A percentile compares a stretch with the other conserved stretches of the same genome.
These are phyloP conservation scores for Drosophila fuyamai DNA, from an alignment of 1,140 invertebrate genomes.

Conservation along the genomic window DNA sequence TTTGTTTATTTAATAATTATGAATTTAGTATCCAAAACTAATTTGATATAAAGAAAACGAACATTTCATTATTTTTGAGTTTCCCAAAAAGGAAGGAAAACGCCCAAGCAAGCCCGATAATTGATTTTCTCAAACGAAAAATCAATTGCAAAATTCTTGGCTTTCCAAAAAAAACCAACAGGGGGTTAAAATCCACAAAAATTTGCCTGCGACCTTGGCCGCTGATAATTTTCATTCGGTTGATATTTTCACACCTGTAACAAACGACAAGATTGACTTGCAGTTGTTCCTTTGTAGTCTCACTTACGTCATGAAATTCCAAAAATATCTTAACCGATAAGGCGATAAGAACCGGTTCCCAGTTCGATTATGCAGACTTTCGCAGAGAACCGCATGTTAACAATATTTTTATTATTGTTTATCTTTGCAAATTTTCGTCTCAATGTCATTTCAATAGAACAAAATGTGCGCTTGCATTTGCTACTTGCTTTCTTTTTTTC, in stretches of 20 bases:
- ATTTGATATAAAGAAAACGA: too few relatives aligned
- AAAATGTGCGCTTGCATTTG: conserved; percentile 74
- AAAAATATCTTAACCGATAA: conserved; percentile 66
- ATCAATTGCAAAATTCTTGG: not conserved
- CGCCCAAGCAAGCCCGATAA: not conserved
- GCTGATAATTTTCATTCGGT: conserved; percentile 23
- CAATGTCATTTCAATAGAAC: conserved; percentile 80
- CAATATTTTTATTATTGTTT: conserved; percentile 42
- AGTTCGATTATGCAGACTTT: conserved; percentile 51
- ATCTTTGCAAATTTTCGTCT: conserved; percentile 41
- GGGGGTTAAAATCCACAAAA: conserved; percentile 11
- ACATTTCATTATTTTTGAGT: not conserved
- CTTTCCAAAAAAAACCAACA: not conserved
- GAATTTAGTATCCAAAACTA: too few relatives aligned
- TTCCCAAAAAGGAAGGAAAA: not conserved
- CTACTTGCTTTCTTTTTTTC: conserved; percentile 42
- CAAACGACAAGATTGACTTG: conserved; percentile 38
- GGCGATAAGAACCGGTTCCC: conserved; percentile 32
- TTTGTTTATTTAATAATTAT: too few relatives aligned
- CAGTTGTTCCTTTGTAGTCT: conserved; percentile 47
- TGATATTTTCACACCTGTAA: conserved; percentile 21
- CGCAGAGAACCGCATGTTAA: conserved; percentile 20
- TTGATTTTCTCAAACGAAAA: conserved; percentile 6
- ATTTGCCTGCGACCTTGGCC: conserved; percentile 24
- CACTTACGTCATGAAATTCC: conserved; percentile 75